Percentiles rank a stretch among this genome's conserved stretches.
Conservation (phyloP, 2,797 vertebrate genomes). For the Acanthiza pusilla region DNA sequence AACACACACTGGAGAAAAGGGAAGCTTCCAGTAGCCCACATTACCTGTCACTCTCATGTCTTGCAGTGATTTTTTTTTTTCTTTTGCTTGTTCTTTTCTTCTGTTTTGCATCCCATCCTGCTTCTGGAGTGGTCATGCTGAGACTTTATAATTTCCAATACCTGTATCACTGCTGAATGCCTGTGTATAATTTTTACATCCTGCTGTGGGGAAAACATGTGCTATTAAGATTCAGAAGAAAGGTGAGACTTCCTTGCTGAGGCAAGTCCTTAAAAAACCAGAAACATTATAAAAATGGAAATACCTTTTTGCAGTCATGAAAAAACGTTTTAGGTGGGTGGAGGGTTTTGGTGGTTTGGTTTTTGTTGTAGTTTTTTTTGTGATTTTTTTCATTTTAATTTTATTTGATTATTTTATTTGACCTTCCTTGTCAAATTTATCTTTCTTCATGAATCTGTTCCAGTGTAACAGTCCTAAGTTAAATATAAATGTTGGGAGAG, state of each 20-base stretch:
- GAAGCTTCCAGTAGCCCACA: neutral
- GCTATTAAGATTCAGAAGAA: neutral
- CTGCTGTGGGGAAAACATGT: constrained; percentile 12
- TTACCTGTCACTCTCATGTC: neutral
- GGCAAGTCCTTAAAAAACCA: neutral
- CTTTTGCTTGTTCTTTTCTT: neutral
- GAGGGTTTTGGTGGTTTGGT: accelerated
- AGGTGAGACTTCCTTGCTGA: neutral
- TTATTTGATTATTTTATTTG: neutral
- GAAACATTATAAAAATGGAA: neutral
- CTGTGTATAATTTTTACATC: neutral
- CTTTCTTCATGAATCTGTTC: neutral
- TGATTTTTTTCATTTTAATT: neutral
- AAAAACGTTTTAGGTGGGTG: neutral
- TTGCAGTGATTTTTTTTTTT: neutral
- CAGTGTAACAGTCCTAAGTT: neutral
- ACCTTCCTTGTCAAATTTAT: neutral
- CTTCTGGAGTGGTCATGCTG: neutral
- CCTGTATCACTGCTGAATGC: neutral
- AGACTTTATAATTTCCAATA: neutral
- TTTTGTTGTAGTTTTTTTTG: accelerated
- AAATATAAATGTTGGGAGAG: neutral
- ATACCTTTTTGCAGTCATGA: neutral
- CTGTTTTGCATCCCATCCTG: neutral
- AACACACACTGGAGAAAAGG: neutral